Evolutionary conservation across 2,113 vertebrate species (phyloP), one percentile per base, ranked within the genome.

Genomic region (Verasper variegatus): DNA sequence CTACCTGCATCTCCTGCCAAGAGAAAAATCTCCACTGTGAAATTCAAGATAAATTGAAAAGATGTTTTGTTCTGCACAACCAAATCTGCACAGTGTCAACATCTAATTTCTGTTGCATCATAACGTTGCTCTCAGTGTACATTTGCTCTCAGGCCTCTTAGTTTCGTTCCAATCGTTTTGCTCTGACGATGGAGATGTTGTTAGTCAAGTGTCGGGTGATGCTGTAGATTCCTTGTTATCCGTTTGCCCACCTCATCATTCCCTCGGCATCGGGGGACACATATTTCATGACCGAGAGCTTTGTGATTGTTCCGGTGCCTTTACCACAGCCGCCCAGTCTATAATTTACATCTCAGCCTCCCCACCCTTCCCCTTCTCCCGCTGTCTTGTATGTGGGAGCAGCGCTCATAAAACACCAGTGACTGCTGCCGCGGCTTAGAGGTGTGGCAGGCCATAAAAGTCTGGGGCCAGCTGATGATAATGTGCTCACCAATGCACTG

Each of bases 381-480:
- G 78, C 85, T 57, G 82, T 57, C 80, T 75, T 63, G 76, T 77
- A 78, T 78, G 72, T 71, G 66, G 49, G 67, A 85, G 82, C 64
- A 78, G 77, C 20, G 12, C 63, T 55, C 86, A 90, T 93, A 92
- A 93, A 93, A 75, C 87, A 91, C 60, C 69, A 23, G 66, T 74
- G 86, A 87, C 68, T 81, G 70, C 70, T 40, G 68, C 74, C 65
- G 17, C 6, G 21, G 45, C 79, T 75, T 58, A 71, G 81, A 77
- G 76, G 85, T 85, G 82, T 83, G 90, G 86, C 85, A 80, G 81
- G 74, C 74, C 83, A 83, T 93, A 91, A 93, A 90, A 74, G 85
- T 82, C 88, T 57, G 66, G 31, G 76, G 76, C 84, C 86, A 84
- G 88, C 85, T 84, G 89, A 90, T 91, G 80, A 90, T 91, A 80